Evolutionary conservation across 2,113 vertebrate genomes (phyloP).

Genomic region (Datnioides undecimradiatus): DNA sequence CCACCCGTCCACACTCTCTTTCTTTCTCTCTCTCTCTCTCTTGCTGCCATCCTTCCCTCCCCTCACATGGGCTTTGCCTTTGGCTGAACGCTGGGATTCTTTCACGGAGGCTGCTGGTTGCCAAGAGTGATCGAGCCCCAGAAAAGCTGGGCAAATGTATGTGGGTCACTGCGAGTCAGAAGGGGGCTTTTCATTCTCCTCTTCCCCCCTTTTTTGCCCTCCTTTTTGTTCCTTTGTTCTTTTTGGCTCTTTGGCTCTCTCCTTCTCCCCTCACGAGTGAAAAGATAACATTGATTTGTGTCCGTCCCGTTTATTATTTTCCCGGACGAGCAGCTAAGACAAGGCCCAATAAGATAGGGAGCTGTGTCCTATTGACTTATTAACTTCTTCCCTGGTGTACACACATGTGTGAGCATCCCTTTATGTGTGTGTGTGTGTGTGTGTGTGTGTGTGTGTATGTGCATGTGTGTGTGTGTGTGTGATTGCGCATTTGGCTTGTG

Average conservation of each 20-base stretch:
- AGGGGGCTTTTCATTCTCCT: constrained; percentile 79
- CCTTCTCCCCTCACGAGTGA: constrained; percentile 74
- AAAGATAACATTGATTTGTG: constrained; percentile 85
- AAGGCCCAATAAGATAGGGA: constrained; percentile 80
- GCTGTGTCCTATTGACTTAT: constrained; percentile 77
- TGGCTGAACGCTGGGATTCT: constrained; percentile 86
- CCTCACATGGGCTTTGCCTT: constrained; percentile 79
- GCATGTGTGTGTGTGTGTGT: constrained; percentile 54
- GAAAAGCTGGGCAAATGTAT: constrained; percentile 82
- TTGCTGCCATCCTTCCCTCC: constrained; percentile 38
- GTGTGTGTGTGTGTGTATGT: constrained; percentile 55
- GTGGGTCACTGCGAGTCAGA: constrained; percentile 82
- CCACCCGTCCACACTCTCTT: constrained; percentile 60
- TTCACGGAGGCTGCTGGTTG: constrained; percentile 84
- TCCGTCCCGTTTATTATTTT: constrained; percentile 80
- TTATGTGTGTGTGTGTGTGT: constrained; percentile 54
- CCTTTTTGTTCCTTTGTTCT: constrained; percentile 71
- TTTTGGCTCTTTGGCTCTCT: constrained; percentile 69
- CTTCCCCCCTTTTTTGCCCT: constrained; percentile 66
- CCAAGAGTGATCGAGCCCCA: constrained; percentile 80
- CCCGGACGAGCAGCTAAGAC: constrained; percentile 50
- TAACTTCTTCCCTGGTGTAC: constrained; percentile 67
- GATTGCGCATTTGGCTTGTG: constrained; percentile 60
- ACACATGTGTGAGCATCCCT: constrained; percentile 46
- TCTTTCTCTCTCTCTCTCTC: constrained; percentile 19